Conservation (phyloP, 2,888 invertebrate genomes). For the Trichogramma evanescens region DNA sequence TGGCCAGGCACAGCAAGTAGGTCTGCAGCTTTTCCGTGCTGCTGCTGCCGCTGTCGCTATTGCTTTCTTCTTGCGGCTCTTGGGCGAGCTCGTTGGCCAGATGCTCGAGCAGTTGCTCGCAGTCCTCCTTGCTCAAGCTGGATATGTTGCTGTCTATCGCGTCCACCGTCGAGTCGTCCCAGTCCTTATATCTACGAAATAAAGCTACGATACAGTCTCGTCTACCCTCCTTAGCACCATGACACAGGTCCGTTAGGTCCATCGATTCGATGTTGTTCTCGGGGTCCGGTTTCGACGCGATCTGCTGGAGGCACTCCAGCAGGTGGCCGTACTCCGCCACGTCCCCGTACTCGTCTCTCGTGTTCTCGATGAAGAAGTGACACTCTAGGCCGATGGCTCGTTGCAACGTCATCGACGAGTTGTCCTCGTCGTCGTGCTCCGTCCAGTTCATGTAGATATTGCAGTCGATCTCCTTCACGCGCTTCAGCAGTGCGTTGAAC, state of each 20-base stretch:
- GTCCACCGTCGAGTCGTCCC: conserved; percentile 30
- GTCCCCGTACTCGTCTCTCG: conserved; percentile 22
- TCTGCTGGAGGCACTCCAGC: conserved; percentile 30
- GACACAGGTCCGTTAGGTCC: conserved; percentile 29
- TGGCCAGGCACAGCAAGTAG: conserved; percentile 17
- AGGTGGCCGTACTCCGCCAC: conserved; percentile 28
- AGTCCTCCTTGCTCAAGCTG: conserved; percentile 28
- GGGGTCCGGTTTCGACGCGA: conserved; percentile 31
- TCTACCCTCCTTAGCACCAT: conserved; percentile 25
- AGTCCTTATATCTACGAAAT: conserved; percentile 30
- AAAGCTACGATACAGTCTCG: conserved; percentile 29
- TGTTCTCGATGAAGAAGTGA: conserved; percentile 29
- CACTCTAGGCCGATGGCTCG: conserved; percentile 36
- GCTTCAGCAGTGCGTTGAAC: conserved; percentile 28
- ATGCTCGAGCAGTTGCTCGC: conserved; percentile 31
- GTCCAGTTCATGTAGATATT: conserved; percentile 38
- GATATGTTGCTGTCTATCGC: conserved; percentile 23
- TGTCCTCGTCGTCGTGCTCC: conserved; percentile 32
- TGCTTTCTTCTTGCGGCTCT: background rate
- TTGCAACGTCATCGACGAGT: conserved; percentile 33
- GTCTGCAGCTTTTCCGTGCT: conserved; percentile 22
- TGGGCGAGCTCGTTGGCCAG: conserved; percentile 17
- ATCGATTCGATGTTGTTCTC: conserved; percentile 15
- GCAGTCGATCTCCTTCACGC: conserved; percentile 34
- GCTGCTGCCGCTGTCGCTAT: background rate